Evolutionary conservation across 2,113 vertebrate genomes (phyloP).

Genomic region (Catharus fuscescens): DNA sequence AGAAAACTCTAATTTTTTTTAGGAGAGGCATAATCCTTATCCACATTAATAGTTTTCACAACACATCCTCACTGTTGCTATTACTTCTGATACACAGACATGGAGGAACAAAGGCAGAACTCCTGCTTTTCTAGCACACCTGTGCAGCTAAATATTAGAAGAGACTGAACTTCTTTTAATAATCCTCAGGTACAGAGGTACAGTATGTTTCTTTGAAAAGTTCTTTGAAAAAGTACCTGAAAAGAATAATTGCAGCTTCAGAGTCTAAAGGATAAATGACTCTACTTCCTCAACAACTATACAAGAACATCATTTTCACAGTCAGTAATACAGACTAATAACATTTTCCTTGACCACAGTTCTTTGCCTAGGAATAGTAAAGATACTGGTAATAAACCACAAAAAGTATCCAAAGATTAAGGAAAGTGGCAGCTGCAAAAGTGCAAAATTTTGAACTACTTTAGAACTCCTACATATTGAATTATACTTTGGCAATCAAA

Average conservation of each 20-base stretch:
- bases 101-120: neutral
- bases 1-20: neutral
- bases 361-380: neutral
- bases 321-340: neutral
- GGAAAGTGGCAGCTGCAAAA: neutral
- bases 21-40: neutral
- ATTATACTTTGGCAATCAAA: neutral
- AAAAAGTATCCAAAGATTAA: neutral
- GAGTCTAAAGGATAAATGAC: neutral
- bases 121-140: accelerated
- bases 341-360: neutral
- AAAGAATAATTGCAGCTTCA: neutral
- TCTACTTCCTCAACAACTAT: neutral
- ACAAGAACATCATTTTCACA: neutral
- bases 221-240: neutral
- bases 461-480: neutral
- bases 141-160: neutral
- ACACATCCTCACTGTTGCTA: neutral
- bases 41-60: neutral
- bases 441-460: neutral
- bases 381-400: neutral
- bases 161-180: neutral
- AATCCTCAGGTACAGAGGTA: accelerated
- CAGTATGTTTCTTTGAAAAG: neutral
- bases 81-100: neutral